These are phyloP conservation scores for Corbicula japonica DNA, from an alignment of 2,888 invertebrate genomes.

Conservation along the genomic window DNA sequence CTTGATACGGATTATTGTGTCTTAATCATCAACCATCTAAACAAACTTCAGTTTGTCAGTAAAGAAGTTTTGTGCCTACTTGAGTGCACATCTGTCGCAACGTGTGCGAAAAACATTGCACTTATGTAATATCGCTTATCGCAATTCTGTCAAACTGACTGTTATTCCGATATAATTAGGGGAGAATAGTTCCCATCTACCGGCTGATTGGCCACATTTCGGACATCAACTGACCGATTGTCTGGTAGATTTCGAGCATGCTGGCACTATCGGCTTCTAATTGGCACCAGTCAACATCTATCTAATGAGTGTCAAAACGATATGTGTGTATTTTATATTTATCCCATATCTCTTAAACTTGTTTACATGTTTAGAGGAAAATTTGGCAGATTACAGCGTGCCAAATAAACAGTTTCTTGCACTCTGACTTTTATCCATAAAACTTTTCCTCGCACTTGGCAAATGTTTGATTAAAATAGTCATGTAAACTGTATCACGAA, in stretches of 20 bases:
- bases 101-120: constrained; percentile 12
- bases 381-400: constrained; percentile 22
- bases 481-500: not conserved
- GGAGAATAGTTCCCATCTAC: too few relatives aligned
- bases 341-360: constrained; percentile 6
- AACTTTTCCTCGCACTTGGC: not conserved
- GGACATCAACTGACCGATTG: too few relatives aligned
- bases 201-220: not conserved
- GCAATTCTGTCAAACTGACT: not conserved
- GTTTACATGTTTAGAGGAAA: constrained; percentile 25
- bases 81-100: constrained; percentile 27
- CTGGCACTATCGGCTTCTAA: not conserved
- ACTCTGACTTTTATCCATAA: constrained; percentile 17
- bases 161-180: too few relatives aligned
- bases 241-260: not conserved
- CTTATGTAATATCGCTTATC: too few relatives aligned
- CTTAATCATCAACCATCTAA: constrained; percentile 15
- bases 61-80: not conserved
- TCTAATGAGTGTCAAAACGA: constrained; percentile 37
- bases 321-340: constrained; percentile 35
- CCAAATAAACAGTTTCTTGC: constrained; percentile 39
- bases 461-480: not conserved
- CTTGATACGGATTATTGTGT: constrained; percentile 13
- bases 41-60: constrained; percentile 15
- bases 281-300: constrained; percentile 38